These are phyloP conservation scores for Neolamprologus ventralis DNA, from an alignment of 2,113 vertebrate genomes.

Conservation along the genomic window DNA sequence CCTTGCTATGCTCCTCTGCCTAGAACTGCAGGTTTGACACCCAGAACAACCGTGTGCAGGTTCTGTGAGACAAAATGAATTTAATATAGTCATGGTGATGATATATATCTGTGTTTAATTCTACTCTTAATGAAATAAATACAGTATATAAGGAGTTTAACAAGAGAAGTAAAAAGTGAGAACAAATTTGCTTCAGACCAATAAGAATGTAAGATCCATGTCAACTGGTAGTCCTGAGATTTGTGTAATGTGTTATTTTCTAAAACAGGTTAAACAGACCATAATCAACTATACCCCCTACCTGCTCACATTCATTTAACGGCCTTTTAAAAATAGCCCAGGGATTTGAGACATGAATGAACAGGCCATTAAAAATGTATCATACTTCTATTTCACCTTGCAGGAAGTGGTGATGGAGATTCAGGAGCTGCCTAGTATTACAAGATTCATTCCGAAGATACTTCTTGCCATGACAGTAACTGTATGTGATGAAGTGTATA, in stretches of 20 bases:
- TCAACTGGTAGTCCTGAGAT: neutral
- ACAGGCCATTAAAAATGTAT: conserved; percentile 4
- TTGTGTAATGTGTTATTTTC: neutral
- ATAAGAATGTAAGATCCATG: neutral
- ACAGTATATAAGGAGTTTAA: neutral
- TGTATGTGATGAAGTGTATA: conserved; percentile 87
- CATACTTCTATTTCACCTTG: neutral
- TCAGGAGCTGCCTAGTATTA: conserved; percentile 82
- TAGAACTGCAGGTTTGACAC: conserved; percentile 86
- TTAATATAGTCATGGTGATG: neutral
- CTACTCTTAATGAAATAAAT: neutral
- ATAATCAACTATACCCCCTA: neutral
- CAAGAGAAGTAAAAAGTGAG: neutral
- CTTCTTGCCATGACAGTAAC: conserved; percentile 86
- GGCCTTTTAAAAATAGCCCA: neutral
- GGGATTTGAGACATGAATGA: neutral
- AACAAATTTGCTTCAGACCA: neutral
- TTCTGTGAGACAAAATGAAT: neutral
- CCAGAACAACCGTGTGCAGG: neutral
- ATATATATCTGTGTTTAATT: neutral
- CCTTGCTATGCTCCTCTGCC: conserved; percentile 91
- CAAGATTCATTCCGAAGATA: conserved; percentile 89
- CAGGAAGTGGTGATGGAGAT: conserved; percentile 90
- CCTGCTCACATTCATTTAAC: neutral
- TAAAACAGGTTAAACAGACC: neutral